Evolutionary conservation across 1,140 invertebrate genomes (phyloP), one percentile per base, ranked within the genome.

Genomic region (Monomorium pharaonis): DNA sequence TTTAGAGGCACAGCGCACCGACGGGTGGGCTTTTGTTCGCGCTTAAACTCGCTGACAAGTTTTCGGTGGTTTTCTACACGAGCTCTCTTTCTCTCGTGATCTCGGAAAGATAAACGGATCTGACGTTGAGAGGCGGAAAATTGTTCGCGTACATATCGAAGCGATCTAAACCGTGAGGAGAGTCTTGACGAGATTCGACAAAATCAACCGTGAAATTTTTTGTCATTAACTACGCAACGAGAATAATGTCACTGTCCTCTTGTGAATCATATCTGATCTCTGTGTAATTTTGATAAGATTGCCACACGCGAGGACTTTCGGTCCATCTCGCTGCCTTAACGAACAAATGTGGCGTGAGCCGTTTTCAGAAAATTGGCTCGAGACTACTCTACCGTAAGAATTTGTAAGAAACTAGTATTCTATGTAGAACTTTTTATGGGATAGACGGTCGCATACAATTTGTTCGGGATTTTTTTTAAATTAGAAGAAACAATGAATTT

Each of bases 81-180:
- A 65, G n/a, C 54, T 74, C 44, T 58, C 51, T 24, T 83, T 81
- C 51, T 18, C 56, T 33, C 33, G 54, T 62, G 67, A 72, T 85
- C 67, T 27, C 51, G 51, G 30, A 16, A 44, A 62, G 83, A 76
- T 87, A 89, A 92, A 86, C 65, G 86, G 84, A 62, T 87, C 76
- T 67, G 92, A 90, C 90, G 78, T 91, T 90, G 92, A 93, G 91
- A 92, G 91, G 89, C 86, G 86, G 89, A 92, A 94, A 94, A 92
- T 92, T 91, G 90, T 87, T 56, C 84, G 72, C 44, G 72, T 60
- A 78, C 76, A 83, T 86, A 84, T 86, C 72, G 85, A 37, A 76
- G n/a, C 47, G 88, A 86, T 89, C 62, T 60, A 27, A 75, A 75
- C 63, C 69, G 56, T 16, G 69, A 88, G 67, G n/a, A 54, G 44